Evolutionary conservation across 2,888 invertebrate species (phyloP).

Genomic region (Philopedon plagiatum): DNA sequence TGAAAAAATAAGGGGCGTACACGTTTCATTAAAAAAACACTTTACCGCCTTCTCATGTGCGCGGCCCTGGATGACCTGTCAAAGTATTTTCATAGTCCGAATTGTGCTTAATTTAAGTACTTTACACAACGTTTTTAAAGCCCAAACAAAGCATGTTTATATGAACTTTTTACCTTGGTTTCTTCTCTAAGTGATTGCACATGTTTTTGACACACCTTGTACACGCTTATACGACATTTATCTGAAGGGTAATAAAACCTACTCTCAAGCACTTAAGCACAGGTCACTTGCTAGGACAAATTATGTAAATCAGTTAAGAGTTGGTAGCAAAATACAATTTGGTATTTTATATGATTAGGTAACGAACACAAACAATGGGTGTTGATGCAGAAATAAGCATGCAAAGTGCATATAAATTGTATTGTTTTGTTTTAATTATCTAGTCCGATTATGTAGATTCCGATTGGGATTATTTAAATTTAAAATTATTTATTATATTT

Average conservation of each 20-base stretch:
- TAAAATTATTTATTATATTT: neutral
- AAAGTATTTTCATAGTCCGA: too few relatives aligned
- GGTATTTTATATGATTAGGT: constrained; percentile 33
- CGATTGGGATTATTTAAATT: neutral
- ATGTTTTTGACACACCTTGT: too few relatives aligned
- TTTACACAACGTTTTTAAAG: too few relatives aligned
- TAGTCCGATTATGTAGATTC: neutral
- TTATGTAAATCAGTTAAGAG: constrained; percentile 23
- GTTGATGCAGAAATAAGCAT: constrained; percentile 23
- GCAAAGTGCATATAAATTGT: constrained; percentile 17
- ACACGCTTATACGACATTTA: too few relatives aligned
- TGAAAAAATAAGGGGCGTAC: too few relatives aligned
- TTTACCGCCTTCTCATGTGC: too few relatives aligned
- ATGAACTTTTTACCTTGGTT: too few relatives aligned
- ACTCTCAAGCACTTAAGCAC: neutral
- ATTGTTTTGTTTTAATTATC: neutral
- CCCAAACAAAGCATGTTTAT: too few relatives aligned
- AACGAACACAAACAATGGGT: constrained; percentile 27
- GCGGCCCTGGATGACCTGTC: too few relatives aligned
- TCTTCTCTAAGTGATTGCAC: too few relatives aligned
- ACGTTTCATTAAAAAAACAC: too few relatives aligned
- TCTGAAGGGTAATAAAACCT: neutral
- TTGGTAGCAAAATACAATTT: neutral
- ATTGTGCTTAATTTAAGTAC: too few relatives aligned
- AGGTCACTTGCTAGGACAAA: constrained; percentile 21